Base-by-base conservation (phyloP, 2,797 vertebrate genomes). In the Propithecus perrieri region DNA sequence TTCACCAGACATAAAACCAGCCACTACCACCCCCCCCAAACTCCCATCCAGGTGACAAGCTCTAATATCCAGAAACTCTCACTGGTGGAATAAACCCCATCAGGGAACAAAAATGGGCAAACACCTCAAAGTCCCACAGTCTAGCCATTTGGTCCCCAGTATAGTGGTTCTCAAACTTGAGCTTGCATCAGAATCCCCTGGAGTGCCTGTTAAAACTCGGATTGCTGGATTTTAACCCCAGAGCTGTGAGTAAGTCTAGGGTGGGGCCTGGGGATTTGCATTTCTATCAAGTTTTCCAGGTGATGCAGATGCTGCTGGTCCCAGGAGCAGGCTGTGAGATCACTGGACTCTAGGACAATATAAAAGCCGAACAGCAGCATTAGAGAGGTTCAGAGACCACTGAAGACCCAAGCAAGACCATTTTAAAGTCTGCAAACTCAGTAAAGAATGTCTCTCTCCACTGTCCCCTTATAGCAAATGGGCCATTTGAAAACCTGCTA, bases 361-460 rank as follows among this genome's bases (percentile, higher is more conserved):
- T 0, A 38, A 78, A 72, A 53, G 28, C 74, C 6, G 0, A 13
- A 12, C 0, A 0, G 41, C 41, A 88, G 35, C 22, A 38, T 7
- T 10, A 2, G 30, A 63, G n/a, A 4, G 41, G 22, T 12, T 67
- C 61, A 88, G 78, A 75, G n/a, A 26, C 71, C 48, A 9, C 8
- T 17, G 12, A 6, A 28, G 41, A 41, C 18, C 48, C 24, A 59
- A 11, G 28, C 33, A 14, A 74, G 78, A 15, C 57, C 65, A 50
- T 55, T n/a, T 4, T 15, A 22, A 93, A 26, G 35, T 59, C 55
- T 24, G 12, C 41, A 89, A 78, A 72, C 38, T 35, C 67, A 9
- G 6, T 20, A 20, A 84, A 50, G 30, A 13, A 38, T 5, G n/a
- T 24, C 26, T 43, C 41, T 80, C 48, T 67, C 63, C 28, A 2